Evolutionary conservation across 2,888 invertebrate genomes (phyloP).

Genomic region (Rambutsinella grinnellia): DNA sequence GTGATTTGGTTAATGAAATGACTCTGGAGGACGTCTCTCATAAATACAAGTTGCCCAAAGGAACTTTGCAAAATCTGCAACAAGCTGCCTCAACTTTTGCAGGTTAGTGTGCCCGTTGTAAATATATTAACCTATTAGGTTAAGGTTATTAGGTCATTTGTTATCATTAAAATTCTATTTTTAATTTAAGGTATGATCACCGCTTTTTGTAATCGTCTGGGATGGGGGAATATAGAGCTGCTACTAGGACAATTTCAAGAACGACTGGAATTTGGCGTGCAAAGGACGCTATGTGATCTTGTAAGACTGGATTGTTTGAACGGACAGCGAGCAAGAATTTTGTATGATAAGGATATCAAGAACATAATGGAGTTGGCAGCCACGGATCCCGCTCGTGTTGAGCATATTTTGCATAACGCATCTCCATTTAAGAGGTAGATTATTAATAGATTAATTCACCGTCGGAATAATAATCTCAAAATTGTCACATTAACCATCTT

Average conservation of each 20-base stretch:
- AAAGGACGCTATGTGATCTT: slow-evolving; percentile 91
- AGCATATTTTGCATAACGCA: slow-evolving; percentile 82
- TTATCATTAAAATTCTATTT: slow-evolving; percentile 8
- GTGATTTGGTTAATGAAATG: slow-evolving; percentile 93
- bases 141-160: neutral
- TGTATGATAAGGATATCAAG: slow-evolving; percentile 86
- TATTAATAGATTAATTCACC: neutral
- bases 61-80: slow-evolving; percentile 93
- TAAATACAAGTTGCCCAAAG: slow-evolving; percentile 89
- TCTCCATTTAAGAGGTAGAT: slow-evolving; percentile 84
- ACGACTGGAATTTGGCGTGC: slow-evolving; percentile 93
- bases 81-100: slow-evolving; percentile 96
- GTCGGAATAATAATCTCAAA: neutral
- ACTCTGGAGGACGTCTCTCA: slow-evolving; percentile 83
- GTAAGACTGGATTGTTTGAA: slow-evolving; percentile 87
- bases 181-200: slow-evolving; percentile 87
- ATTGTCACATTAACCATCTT: neutral
- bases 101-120: slow-evolving; percentile 71
- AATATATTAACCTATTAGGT: neutral
- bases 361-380: slow-evolving; percentile 84
- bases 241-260: slow-evolving; percentile 94
- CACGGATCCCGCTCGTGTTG: slow-evolving; percentile 78
- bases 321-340: slow-evolving; percentile 84
- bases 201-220: slow-evolving; percentile 91
- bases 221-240: slow-evolving; percentile 92